Evolutionary conservation across 2,888 invertebrate species (phyloP).

Genomic region (Cenopis cana): DNA sequence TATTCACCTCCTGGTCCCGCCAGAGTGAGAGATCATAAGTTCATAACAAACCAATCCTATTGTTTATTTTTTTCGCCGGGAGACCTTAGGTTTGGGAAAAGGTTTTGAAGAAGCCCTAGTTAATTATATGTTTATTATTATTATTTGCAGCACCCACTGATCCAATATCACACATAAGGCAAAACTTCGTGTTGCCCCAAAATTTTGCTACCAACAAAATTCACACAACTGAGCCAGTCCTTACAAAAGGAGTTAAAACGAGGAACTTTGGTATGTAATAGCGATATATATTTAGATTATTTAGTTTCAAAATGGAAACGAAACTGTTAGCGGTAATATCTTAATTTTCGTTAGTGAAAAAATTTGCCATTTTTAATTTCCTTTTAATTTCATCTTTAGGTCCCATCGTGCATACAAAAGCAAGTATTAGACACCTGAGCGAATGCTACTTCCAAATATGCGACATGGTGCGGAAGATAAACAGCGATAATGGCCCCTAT

Average conservation of each 20-base stretch:
- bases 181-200: not conserved
- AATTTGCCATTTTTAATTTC: too few relatives aligned
- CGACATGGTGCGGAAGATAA: not conserved
- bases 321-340: too few relatives aligned
- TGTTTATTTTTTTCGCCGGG: too few relatives aligned
- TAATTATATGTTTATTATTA: not conserved
- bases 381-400: not conserved
- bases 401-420: not conserved
- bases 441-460: conserved; percentile 6
- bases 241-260: too few relatives aligned
- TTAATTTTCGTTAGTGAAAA: too few relatives aligned
- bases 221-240: not conserved
- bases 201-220: not conserved
- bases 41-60: too few relatives aligned
- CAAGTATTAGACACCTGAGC: not conserved
- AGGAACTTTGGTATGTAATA: too few relatives aligned
- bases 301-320: too few relatives aligned
- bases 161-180: not conserved
- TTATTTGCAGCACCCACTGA: not conserved
- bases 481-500: not conserved
- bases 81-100: too few relatives aligned
- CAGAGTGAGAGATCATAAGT: too few relatives aligned
- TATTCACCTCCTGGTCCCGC: too few relatives aligned
- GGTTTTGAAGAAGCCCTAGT: not conserved
- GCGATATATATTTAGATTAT: too few relatives aligned